Evolutionary conservation across 2,113 vertebrate species (phyloP).

Genomic region (Xenus cinereus): DNA sequence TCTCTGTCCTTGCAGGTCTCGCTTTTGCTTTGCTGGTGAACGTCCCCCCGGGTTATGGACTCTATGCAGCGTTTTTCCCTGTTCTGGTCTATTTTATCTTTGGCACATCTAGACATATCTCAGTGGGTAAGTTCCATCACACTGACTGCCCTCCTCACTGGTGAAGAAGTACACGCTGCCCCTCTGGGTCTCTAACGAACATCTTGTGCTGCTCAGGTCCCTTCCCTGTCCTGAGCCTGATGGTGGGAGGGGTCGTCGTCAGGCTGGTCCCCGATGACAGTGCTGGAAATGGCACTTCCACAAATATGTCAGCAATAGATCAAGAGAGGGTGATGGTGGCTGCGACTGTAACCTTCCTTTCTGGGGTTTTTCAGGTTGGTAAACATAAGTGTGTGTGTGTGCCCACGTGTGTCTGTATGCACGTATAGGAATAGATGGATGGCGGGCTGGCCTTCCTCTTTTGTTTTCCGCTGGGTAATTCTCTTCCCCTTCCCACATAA

Average conservation of each 20-base stretch:
- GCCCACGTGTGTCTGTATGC: not conserved
- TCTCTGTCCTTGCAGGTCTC: slow-evolving; percentile 77
- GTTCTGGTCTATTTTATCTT: slow-evolving; percentile 88
- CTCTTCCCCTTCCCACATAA: not conserved
- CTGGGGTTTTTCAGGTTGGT: slow-evolving; percentile 90
- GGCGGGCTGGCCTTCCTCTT: not conserved
- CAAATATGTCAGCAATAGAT: slow-evolving; percentile 38
- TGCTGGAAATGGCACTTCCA: not conserved
- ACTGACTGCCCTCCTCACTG: not conserved
- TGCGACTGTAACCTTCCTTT: slow-evolving; percentile 86
- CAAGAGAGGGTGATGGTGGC: slow-evolving; percentile 81
- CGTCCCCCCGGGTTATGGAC: slow-evolving; percentile 85
- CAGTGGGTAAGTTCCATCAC: slow-evolving; percentile 83
- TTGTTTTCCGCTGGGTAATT: not conserved
- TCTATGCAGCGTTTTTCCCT: slow-evolving; percentile 93
- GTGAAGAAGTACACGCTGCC: not conserved
- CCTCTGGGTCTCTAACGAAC: not conserved
- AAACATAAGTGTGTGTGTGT: not conserved
- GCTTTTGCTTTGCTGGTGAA: slow-evolving; percentile 90
- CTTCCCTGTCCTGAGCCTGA: slow-evolving; percentile 89
- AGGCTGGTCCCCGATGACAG: slow-evolving; percentile 67
- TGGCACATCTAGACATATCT: slow-evolving; percentile 93
- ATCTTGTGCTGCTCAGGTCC: slow-evolving; percentile 75
- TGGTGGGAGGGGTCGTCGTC: slow-evolving; percentile 84
- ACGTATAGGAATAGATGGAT: not conserved